Evolutionary conservation across 2,888 invertebrate genomes (phyloP), one percentile per base, ranked within the genome.

Genomic region (Eristalinus aeneus): DNA sequence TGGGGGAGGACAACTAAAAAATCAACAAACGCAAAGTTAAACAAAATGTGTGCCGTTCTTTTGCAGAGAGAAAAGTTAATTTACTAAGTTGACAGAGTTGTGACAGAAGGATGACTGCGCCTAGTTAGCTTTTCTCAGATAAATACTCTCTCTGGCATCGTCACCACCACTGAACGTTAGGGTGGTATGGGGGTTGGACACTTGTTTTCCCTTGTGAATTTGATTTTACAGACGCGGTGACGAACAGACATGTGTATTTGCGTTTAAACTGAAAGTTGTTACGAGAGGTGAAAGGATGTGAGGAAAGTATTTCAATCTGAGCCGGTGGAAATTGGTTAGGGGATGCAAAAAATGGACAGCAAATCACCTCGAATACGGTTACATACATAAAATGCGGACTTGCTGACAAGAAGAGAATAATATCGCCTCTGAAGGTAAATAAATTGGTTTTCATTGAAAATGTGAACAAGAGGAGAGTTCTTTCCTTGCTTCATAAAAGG

Each of bases 91-190:
- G 54, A 79, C 78, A 74, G 53, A 69, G 53, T 46, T 46, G 46
- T 16, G 16, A 46, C 46, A 72, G 20, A 39, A 39, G 2, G 61
- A 46, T 82, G 20, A 67, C 60, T 73, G 34, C 72, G 69, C 64
- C 64, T 78, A 83, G 73, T 78, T 78, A 69, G 73, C 78, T 74
- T 74, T 83, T 61, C 63, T 54, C 27, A 83, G 69, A 78, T 39
- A 74, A 78, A 83, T 73, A 83, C 63, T 34, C 34, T 27, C 27
- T 5, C 5, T 27, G 27, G 27, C 27, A 27, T 27, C 27, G 27
- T 27, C 16, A 46, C 46, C 16, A 16, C 9, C n/a, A n/a, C 9
- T 34, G 34, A 34, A 34, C 3, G 9, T n/a, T 20, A 10, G 53
- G 27, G 69, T 32, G 5, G 10, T 16, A 20, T 8, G 32, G 22